Evolutionary conservation across 2,113 vertebrate genomes (phyloP).

Genomic region (Tinamus guttatus): DNA sequence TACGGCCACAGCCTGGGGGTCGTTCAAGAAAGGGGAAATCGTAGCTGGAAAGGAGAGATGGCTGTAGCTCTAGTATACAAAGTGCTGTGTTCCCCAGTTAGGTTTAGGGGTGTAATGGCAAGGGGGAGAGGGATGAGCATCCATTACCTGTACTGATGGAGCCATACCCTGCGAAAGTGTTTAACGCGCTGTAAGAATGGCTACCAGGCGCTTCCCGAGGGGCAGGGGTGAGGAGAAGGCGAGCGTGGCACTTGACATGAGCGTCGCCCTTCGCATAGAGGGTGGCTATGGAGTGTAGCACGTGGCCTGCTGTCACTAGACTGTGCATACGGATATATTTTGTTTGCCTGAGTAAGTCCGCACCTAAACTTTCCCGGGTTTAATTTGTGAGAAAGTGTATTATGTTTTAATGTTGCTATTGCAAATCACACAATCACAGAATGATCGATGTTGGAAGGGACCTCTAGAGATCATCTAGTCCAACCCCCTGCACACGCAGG

Average conservation of each 20-base stretch:
- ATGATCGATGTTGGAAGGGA: too few species aligned
- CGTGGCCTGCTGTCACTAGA: background rate
- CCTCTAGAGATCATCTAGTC: too few species aligned
- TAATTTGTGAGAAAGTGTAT: background rate
- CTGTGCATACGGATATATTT: rapidly evolving
- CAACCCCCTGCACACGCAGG: too few species aligned
- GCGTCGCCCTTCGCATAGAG: background rate
- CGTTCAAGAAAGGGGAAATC: background rate
- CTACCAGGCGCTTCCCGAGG: background rate
- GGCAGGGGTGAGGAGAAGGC: background rate
- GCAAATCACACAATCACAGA: background rate
- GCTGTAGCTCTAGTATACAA: background rate
- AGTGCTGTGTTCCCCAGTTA: background rate
- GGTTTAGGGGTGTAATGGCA: background rate
- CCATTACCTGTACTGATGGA: background rate
- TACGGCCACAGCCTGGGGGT: background rate
- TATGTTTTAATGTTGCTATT: background rate
- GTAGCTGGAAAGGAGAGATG: background rate
- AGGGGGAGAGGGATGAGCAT: background rate
- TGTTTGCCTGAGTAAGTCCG: background rate
- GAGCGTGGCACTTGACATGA: rapidly evolving
- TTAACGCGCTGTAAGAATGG: background rate
- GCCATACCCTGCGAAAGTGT: background rate
- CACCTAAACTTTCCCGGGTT: background rate
- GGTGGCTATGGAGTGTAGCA: background rate